Conservation (phyloP, 2,797 vertebrate species). For the Cossypha dichroa region DNA sequence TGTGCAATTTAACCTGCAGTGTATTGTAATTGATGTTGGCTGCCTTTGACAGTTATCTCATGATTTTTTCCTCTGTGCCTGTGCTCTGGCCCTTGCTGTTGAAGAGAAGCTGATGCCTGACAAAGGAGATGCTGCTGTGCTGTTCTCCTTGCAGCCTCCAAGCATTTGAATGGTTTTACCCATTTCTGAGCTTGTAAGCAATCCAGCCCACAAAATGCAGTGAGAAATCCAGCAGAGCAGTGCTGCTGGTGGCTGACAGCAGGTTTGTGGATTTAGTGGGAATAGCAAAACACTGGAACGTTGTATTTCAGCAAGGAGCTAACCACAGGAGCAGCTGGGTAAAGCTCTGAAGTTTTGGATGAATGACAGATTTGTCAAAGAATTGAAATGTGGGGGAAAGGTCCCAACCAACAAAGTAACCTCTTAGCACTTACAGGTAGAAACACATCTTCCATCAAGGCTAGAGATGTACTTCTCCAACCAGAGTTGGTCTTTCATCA, state of each 20-base stretch:
- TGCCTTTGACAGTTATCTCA: neutral
- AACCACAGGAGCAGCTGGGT: neutral
- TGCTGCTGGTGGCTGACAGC: neutral
- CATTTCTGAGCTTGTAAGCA: neutral
- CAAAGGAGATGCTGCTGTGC: constrained; percentile 2
- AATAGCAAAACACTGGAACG: neutral
- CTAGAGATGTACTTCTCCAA: neutral
- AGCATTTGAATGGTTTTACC: neutral
- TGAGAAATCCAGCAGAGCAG: neutral
- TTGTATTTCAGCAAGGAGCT: neutral
- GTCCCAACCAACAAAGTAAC: neutral
- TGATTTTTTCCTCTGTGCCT: neutral
- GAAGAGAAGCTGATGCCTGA: neutral
- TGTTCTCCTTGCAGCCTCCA: neutral
- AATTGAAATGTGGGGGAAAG: neutral
- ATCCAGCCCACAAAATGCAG: neutral
- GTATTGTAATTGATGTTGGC: neutral
- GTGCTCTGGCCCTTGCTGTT: neutral
- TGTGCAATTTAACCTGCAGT: neutral
- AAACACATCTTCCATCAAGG: neutral
- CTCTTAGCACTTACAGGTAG: rapidly evolving
- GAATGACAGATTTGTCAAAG: neutral
- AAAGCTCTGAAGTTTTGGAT: neutral
- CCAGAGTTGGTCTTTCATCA: neutral
- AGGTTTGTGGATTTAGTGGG: neutral